Percentiles rank a stretch among this genome's conserved stretches.
These are phyloP conservation scores for Propithecus deckenii DNA, from an alignment of 2,797 vertebrate species.

Conservation along the genomic window DNA sequence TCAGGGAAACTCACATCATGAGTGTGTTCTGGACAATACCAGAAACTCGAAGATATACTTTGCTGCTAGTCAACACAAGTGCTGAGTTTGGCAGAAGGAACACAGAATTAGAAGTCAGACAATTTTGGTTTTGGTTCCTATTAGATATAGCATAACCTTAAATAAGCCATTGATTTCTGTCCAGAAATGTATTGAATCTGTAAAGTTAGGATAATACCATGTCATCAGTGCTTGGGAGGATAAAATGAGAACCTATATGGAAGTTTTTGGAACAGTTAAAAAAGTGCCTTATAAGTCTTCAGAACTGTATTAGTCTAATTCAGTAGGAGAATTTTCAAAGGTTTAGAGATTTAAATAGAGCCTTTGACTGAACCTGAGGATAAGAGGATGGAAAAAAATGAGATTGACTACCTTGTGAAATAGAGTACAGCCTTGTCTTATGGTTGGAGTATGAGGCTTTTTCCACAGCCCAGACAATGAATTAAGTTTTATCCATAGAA, in stretches of 20 bases:
- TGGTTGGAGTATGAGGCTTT: background rate
- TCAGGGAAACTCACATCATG: background rate
- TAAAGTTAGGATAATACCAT: background rate
- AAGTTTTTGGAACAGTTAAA: background rate
- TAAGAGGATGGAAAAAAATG: background rate
- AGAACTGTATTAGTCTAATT: background rate
- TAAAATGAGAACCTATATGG: background rate
- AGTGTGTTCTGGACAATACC: background rate
- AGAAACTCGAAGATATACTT: background rate
- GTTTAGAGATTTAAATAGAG: background rate
- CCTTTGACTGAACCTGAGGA: background rate
- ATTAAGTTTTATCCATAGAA: background rate
- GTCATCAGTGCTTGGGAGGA: background rate
- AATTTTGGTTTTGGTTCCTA: background rate
- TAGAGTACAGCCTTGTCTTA: background rate
- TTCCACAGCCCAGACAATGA: background rate
- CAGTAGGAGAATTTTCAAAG: background rate
- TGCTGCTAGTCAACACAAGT: background rate
- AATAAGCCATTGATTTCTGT: slow-evolving; percentile 1
- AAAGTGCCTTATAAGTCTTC: background rate
- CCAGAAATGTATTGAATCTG: background rate
- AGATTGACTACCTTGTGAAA: background rate
- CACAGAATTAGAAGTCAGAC: background rate
- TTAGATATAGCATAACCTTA: background rate
- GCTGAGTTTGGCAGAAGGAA: background rate